phyloP scores from a whole-genome alignment of 2,113 vertebrate genomes.

The Elephantulus edwardii region DNA sequence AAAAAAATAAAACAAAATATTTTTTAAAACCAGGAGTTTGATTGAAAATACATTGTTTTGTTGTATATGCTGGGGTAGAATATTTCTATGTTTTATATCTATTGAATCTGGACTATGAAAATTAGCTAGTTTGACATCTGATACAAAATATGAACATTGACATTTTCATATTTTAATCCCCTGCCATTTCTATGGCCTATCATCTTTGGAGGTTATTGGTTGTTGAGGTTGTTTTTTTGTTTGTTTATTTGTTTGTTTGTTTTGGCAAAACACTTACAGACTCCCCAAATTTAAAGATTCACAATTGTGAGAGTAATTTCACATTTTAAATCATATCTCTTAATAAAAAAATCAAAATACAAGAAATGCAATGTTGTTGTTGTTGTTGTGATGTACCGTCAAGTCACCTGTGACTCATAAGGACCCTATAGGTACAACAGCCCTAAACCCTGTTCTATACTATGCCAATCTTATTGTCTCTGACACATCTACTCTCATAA shows the following conservation, averaged over 20 bases:
- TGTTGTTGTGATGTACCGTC: no score
- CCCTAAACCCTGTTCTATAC: no score
- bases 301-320: background rate
- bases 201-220: background rate
- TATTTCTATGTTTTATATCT: background rate
- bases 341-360: background rate
- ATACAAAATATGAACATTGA: background rate
- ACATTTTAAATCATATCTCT: background rate
- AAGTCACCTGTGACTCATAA: no score
- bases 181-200: background rate
- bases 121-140: background rate
- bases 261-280: slow-evolving; percentile 3
- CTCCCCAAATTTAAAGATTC: background rate
- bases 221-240: no score
- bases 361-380: background rate
- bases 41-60: background rate
- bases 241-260: no score
- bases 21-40: background rate
- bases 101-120: background rate
- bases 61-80: background rate
- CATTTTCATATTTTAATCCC: background rate
- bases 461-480: no score
- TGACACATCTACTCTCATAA: no score
- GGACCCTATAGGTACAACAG: no score
- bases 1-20: no score